These are phyloP conservation scores for Agriopis aurantiaria DNA, from an alignment of 2,888 invertebrate genomes.

Conservation along the genomic window DNA sequence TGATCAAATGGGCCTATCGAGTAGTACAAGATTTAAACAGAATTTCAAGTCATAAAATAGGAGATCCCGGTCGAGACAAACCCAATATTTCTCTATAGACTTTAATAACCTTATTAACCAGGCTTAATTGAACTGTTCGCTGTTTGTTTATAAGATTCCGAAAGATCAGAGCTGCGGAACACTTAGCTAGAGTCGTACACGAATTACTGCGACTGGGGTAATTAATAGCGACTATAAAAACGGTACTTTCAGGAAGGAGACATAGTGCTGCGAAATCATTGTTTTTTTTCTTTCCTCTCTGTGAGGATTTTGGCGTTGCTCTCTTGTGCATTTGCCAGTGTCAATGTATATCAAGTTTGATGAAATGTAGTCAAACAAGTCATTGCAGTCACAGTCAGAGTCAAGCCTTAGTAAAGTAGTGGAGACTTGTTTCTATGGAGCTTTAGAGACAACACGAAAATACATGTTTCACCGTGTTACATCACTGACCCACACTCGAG, in stretches of 20 bases:
- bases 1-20: not conserved
- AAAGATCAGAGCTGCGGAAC: constrained; percentile 6
- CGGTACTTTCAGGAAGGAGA: constrained; percentile 8
- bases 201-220: constrained; percentile 14
- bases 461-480: too few species aligned
- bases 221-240: constrained; percentile 30
- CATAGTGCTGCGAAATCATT: constrained; percentile 4
- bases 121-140: constrained; percentile 18
- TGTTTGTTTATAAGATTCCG: constrained; percentile 19
- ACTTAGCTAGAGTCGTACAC: constrained; percentile 7
- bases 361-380: too few species aligned
- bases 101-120: constrained; percentile 17
- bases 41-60: constrained; percentile 4
- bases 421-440: too few species aligned
- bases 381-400: too few species aligned
- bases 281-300: too few species aligned
- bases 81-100: constrained; percentile 15
- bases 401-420: too few species aligned
- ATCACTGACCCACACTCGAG: too few species aligned
- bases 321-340: too few species aligned
- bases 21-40: not conserved
- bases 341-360: too few species aligned
- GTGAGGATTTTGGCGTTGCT: too few species aligned
- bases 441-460: too few species aligned
- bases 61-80: constrained; percentile 1